phyloP scores from a whole-genome alignment of 2,113 vertebrate species.

The Fregetta grallaria region DNA sequence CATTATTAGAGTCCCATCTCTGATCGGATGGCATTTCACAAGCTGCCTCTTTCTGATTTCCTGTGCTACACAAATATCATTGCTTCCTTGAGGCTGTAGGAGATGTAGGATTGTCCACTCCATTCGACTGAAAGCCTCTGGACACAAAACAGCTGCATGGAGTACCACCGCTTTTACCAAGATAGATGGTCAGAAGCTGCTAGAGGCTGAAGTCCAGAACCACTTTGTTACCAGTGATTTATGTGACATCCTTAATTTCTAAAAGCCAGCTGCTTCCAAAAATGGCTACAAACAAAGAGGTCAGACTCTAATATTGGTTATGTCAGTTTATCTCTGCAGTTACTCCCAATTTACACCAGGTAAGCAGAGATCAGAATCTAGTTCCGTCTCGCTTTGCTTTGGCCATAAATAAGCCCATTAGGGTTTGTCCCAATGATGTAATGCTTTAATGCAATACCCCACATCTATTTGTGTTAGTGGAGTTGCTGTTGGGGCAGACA shows the following conservation, averaged over 20 bases:
- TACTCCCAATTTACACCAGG: constrained; percentile 44
- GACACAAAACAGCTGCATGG: constrained; percentile 55
- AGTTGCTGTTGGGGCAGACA: background rate
- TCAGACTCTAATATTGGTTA: constrained; percentile 20
- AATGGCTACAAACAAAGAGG: constrained; percentile 28
- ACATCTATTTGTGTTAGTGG: background rate
- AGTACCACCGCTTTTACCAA: constrained; percentile 12
- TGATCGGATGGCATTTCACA: background rate
- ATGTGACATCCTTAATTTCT: constrained; percentile 39
- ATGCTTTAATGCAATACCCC: constrained; percentile 19
- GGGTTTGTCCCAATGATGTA: constrained; percentile 1
- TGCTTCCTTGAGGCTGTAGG: constrained; percentile 49
- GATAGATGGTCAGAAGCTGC: constrained; percentile 42
- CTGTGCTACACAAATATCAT: background rate
- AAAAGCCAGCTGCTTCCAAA: constrained; percentile 63
- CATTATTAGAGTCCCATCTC: constrained; percentile 15
- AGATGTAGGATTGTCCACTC: constrained; percentile 41
- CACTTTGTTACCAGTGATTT: constrained; percentile 54
- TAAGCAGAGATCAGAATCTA: constrained; percentile 43
- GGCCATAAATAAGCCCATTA: constrained; percentile 40
- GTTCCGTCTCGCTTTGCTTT: background rate
- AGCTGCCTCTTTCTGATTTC: constrained; percentile 22
- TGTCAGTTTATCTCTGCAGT: constrained; percentile 36
- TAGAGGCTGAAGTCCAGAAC: constrained; percentile 44
- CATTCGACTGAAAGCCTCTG: constrained; percentile 39